Evolutionary conservation across 2,113 vertebrate genomes (phyloP).

Genomic region (Triplophysa rosa): DNA sequence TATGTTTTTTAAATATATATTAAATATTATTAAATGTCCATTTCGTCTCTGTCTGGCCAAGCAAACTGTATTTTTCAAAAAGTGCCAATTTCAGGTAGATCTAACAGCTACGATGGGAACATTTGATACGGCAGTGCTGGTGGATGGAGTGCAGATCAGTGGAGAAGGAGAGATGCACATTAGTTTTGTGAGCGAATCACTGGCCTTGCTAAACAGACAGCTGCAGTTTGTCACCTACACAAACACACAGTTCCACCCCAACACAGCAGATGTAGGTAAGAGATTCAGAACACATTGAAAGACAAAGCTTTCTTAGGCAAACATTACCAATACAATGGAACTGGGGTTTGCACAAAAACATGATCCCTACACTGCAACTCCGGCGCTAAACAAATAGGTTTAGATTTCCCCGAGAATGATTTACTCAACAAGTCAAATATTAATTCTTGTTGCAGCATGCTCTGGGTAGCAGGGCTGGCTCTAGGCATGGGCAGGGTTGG

Average conservation of each 20-base stretch:
- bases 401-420: neutral
- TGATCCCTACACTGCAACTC: neutral
- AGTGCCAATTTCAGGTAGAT: conserved; percentile 71
- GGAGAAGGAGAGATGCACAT: conserved; percentile 76
- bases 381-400: neutral
- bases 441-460: neutral
- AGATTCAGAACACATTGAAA: neutral
- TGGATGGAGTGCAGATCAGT: conserved; percentile 74
- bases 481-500: too few relatives aligned
- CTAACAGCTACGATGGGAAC: conserved; percentile 80
- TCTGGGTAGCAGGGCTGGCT: too few relatives aligned
- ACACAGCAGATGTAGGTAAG: conserved; percentile 84
- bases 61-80: neutral
- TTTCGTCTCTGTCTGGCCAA: too few relatives aligned
- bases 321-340: too few relatives aligned
- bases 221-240: conserved; percentile 88
- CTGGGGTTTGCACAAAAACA: too few relatives aligned
- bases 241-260: conserved; percentile 82
- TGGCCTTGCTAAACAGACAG: conserved; percentile 82
- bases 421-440: neutral
- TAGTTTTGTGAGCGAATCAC: conserved; percentile 67
- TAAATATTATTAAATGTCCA: too few relatives aligned
- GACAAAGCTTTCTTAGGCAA: neutral
- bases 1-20: too few relatives aligned
- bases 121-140: conserved; percentile 81